Evolutionary conservation across 2,888 invertebrate species (phyloP).

Genomic region (Tanytarsus gracilentus): DNA sequence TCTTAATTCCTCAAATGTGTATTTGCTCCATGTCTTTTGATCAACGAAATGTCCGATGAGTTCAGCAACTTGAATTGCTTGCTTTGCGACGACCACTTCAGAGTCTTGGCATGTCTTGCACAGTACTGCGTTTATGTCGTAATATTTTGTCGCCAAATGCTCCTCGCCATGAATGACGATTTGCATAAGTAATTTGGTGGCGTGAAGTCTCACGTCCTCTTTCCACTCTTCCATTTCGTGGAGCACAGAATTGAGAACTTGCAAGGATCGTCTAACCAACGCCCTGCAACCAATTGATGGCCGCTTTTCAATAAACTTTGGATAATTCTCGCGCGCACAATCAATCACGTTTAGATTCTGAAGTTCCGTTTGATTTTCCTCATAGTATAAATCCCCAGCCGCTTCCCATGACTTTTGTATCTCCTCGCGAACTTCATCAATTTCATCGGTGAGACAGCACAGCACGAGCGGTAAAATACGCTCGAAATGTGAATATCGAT

Average conservation of each 20-base stretch:
- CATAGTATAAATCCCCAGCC: conserved; percentile 67
- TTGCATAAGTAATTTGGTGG: conserved; percentile 40
- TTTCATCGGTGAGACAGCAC: conserved; percentile 74
- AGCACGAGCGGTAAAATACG: conserved; percentile 75
- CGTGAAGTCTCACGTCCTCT: conserved; percentile 41
- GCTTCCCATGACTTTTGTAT: conserved; percentile 59
- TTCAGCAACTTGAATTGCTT: conserved; percentile 39
- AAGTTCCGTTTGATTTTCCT: conserved; percentile 80
- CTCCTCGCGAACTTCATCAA: conserved; percentile 57
- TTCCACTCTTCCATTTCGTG: conserved; percentile 41
- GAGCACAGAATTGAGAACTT: conserved; percentile 37
- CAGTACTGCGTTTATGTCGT: conserved; percentile 39
- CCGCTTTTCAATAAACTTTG: conserved; percentile 54
- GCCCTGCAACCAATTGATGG: conserved; percentile 80
- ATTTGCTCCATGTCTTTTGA: conserved; percentile 39
- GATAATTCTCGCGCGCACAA: conserved; percentile 62
- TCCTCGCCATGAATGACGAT: conserved; percentile 41
- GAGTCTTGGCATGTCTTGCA: conserved; percentile 38
- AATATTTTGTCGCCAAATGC: conserved; percentile 37
- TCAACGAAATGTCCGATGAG: conserved; percentile 39
- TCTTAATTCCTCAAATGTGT: conserved; percentile 37
- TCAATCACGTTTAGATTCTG: conserved; percentile 74
- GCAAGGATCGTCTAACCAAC: conserved; percentile 59
- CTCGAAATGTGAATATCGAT: conserved; percentile 84
- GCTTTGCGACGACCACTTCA: conserved; percentile 34